Conservation (phyloP, 2,888 invertebrate species). For the Norana najaformis region DNA sequence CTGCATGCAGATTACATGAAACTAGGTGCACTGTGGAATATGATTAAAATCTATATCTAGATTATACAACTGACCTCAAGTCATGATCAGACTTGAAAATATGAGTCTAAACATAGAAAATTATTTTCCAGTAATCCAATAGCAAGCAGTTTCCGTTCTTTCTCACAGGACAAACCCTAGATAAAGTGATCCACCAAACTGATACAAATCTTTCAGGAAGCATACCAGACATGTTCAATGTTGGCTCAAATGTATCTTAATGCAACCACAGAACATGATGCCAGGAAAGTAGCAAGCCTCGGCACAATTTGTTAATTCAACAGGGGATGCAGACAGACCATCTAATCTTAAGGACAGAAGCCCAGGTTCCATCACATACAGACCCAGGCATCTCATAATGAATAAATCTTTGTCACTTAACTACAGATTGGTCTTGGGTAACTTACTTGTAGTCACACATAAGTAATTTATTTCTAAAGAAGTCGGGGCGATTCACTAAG, state of each 20-base stretch:
- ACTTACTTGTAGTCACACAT: not conserved
- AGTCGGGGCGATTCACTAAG: not conserved
- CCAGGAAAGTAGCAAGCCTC: too few species aligned
- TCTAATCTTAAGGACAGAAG: not conserved
- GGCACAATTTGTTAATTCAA: not conserved
- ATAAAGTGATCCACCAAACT: not conserved
- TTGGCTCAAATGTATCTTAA: not conserved
- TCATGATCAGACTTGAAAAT: not conserved
- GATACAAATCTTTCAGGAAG: not conserved
- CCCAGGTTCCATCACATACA: not conserved
- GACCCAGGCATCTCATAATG: not conserved
- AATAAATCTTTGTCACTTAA: not conserved
- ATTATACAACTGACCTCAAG: not conserved
- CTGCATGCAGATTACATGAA: not conserved
- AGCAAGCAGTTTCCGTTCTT: not conserved
- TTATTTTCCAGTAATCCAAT: not conserved
- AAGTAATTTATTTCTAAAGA: constrained; percentile 4
- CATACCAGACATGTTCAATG: not conserved
- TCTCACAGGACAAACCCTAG: not conserved
- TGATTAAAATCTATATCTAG: not conserved
- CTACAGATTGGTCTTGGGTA: not conserved
- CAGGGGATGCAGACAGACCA: not conserved
- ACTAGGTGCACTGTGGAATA: constrained; percentile 2
- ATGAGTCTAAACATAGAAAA: not conserved
- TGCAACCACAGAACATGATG: too few species aligned